Evolutionary conservation across 1,140 invertebrate species (phyloP).

Genomic region (Drepana arcuata): DNA sequence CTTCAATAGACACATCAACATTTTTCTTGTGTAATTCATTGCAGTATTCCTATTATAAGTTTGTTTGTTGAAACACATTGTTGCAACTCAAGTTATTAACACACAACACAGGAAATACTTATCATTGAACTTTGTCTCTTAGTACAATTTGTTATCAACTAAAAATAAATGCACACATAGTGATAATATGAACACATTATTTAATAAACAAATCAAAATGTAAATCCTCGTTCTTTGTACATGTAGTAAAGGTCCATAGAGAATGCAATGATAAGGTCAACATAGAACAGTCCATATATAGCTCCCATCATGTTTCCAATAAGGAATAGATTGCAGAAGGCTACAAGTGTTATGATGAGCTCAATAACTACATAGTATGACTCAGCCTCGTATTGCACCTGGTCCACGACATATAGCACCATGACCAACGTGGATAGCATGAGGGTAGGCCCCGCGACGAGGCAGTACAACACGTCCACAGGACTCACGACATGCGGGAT

Average conservation of each 20-base stretch:
- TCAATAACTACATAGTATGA: constrained; percentile 50
- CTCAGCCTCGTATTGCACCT: constrained; percentile 52
- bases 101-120: no score
- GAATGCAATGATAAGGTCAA: constrained; percentile 54
- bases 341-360: constrained; percentile 29
- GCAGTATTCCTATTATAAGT: no score
- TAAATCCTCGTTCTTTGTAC: constrained; percentile 41
- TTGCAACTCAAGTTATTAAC: no score
- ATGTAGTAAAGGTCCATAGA: constrained; percentile 46
- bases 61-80: no score
- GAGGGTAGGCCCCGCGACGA: constrained; percentile 46
- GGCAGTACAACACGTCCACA: constrained; percentile 35
- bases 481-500: constrained; percentile 53
- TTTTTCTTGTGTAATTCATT: constrained; percentile 19
- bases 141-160: no score
- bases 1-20: constrained; percentile 12
- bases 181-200: no score
- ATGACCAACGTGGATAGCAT: constrained; percentile 46
- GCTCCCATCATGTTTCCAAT: constrained; percentile 35
- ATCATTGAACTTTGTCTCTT: no score
- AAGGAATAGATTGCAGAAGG: constrained; percentile 31
- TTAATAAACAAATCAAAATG: constrained; percentile 18
- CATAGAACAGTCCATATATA: constrained; percentile 54
- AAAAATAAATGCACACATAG: no score
- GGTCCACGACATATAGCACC: constrained; percentile 53